Base-by-base conservation (phyloP, 2,113 vertebrate genomes). In the Grammomys dolichurus region DNA sequence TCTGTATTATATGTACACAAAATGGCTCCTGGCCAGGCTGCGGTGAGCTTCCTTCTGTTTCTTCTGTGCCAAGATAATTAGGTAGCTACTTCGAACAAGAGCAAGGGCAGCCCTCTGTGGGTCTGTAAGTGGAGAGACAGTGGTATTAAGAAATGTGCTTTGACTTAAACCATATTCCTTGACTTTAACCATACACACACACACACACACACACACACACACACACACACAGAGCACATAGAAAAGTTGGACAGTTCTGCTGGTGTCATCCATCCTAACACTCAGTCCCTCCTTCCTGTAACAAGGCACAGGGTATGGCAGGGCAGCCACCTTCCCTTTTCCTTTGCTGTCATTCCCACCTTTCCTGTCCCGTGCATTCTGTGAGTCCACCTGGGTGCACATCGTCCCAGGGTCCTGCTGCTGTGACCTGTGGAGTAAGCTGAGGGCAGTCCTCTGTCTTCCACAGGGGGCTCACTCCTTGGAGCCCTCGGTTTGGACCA, bases 401-500 rank as follows among this genome's bases (percentile, higher is more conserved):
- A 8, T 28, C 28, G 46, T 93, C 85, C 80, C 77, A 76, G 46
- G 46, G 58, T 46, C 97, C 94, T 97, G 90, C 92, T 97, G 76
- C 94, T 95, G 63, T 65, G 78, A 46, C 46, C 60, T 77, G 22
- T 43, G 31, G 11, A 46, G 80, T 90, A 87, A 65, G 85, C 40
- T 88, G 48, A 60, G 91, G 95, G 60, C 31, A 17, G n/a, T 76
- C 46, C 93, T 97, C 31, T 31, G 22, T 97, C 95, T 95, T 73
- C 58, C 92, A n/a, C 1, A 40, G 6, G 26, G 40, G 92, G 3
- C 86, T 63, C 91, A 67, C 86, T 89, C 36, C 87, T 86, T 22
- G 58, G 40, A 24, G 72, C 96, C 77, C 56, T 72, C 73, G 7
- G 10, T 70, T 14, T 87, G 73, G 73, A 92, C 67, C 90, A 75